A percentile compares a stretch with the other conserved stretches of the same genome.
These are phyloP conservation scores for Meteorus colon DNA, from an alignment of 2,888 invertebrate genomes.

Conservation along the genomic window DNA sequence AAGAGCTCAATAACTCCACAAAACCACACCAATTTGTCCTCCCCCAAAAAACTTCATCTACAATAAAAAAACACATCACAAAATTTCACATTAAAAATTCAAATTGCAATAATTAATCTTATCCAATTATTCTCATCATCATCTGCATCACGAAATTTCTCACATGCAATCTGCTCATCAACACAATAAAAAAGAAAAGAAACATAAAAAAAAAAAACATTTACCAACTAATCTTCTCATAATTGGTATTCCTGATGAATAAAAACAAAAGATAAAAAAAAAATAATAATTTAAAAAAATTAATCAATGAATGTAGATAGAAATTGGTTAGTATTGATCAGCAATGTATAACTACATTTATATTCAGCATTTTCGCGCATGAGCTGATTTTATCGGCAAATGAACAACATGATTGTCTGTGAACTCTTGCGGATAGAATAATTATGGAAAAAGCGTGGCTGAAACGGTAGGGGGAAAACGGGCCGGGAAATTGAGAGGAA, in stretches of 20 bases:
- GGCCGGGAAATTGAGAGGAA: constrained; percentile 45
- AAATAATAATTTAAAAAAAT: background rate
- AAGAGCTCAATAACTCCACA: too few relatives aligned
- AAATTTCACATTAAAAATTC: too few relatives aligned
- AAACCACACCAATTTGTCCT: too few relatives aligned
- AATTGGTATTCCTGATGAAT: constrained; percentile 51
- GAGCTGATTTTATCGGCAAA: constrained; percentile 71
- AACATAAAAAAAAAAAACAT: too few relatives aligned
- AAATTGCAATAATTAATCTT: too few relatives aligned
- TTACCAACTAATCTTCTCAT: background rate
- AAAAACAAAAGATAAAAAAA: constrained; percentile 15
- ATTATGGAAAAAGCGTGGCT: constrained; percentile 15
- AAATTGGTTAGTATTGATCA: constrained; percentile 52
- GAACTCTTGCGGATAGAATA: constrained; percentile 43
- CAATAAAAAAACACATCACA: too few relatives aligned
- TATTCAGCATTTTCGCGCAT: constrained; percentile 60
- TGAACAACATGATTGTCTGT: constrained; percentile 68
- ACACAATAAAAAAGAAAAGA: too few relatives aligned
- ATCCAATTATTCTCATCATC: too few relatives aligned
- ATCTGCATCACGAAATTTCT: too few relatives aligned
- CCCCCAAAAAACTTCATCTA: too few relatives aligned
- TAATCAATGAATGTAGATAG: constrained; percentile 25
- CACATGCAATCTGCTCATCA: too few relatives aligned
- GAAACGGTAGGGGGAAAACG: constrained; percentile 29
- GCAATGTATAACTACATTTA: constrained; percentile 29